Evolutionary conservation across 2,888 invertebrate genomes (phyloP).

Genomic region (Mesochorus sp.): DNA sequence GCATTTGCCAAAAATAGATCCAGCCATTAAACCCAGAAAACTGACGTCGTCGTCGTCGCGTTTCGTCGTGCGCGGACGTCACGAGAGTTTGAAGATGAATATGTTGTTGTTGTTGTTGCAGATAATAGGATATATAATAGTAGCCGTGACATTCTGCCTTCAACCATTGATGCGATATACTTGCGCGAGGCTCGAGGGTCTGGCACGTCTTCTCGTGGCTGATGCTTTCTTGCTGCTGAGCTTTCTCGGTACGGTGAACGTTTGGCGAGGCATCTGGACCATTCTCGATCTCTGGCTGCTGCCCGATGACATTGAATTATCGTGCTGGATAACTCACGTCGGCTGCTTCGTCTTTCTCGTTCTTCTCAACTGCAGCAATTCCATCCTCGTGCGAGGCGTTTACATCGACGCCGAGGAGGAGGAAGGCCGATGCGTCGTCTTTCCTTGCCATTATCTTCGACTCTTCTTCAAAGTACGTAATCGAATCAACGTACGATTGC

Average conservation of each 20-base stretch:
- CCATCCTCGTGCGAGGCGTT: slow-evolving; percentile 92
- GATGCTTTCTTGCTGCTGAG: slow-evolving; percentile 90
- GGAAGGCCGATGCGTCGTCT: slow-evolving; percentile 91
- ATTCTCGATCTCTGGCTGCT: slow-evolving; percentile 89
- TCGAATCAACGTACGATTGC: not conserved
- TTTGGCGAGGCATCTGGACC: slow-evolving; percentile 95
- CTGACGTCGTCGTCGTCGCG: too few relatives aligned
- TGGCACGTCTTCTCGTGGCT: slow-evolving; percentile 87
- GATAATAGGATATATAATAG: slow-evolving; percentile 89
- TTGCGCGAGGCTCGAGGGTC: slow-evolving; percentile 87
- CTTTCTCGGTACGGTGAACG: slow-evolving; percentile 92
- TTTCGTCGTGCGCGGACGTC: too few relatives aligned
- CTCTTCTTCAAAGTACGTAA: slow-evolving; percentile 86
- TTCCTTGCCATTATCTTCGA: slow-evolving; percentile 92
- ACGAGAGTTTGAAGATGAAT: not conserved
- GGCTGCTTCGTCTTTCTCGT: slow-evolving; percentile 89
- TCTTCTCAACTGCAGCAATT: slow-evolving; percentile 93
- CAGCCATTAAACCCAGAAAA: too few relatives aligned
- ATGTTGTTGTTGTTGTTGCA: slow-evolving; percentile 77
- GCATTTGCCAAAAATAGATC: too few relatives aligned
- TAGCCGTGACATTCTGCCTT: slow-evolving; percentile 88
- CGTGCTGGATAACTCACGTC: slow-evolving; percentile 91
- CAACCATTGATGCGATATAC: slow-evolving; percentile 90
- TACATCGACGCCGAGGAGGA: slow-evolving; percentile 94
- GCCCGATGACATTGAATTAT: slow-evolving; percentile 88